Base-by-base conservation (phyloP, 92 coral and sea anemone species). In the Phymanthus crucifer region DNA sequence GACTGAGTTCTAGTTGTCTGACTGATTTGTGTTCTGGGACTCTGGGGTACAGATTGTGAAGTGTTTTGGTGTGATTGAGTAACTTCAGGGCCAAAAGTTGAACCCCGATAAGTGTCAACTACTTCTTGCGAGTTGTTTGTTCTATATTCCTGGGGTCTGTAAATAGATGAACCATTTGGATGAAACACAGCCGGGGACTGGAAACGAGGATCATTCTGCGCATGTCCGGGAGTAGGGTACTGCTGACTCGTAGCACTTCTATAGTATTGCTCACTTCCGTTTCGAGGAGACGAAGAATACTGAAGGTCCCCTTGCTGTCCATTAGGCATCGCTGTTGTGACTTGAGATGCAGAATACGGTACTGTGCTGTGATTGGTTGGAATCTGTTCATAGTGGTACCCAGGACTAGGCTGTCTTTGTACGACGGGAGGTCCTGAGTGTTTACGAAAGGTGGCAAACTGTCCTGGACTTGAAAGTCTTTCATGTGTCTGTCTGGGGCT, bases 371-470 rank as follows among this genome's bases (percentile, higher is more conserved):
- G 84, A 54, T 57, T 80, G 71, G 78, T 48, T 71, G 78, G 66
- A 8, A 70, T 35, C 19, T 57, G 66, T 32, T 80, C 71, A 2
- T 33, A 45, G 38, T 82, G 71, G 58, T 32, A 54, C 78, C 47
- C 70, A 72, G 85, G 78, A 17, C 47, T 56, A 1, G 85, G 65
- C 64, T 48, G 77, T 14, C 80, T 35, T 36, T 73, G 70, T 19
- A 82, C 29, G 21, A 29, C 67, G 32, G 78, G 78, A 24, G 79
- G n/a, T 17, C 57, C 70, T 52, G 77, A 57, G 24, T 23, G 54
- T 52, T 82, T 82, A 18, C 66, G 80, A 65, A 73, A 82, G 18
- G 86, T 82, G 38, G 61, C 86, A 61, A 72, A 74, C 80, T 75
- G 77, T 0, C 72, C 86, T 23, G 58, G 77, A 36, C 73, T 43